Evolutionary conservation across 1,140 invertebrate genomes (phyloP).

Genomic region (Gonatopus flavifemur): DNA sequence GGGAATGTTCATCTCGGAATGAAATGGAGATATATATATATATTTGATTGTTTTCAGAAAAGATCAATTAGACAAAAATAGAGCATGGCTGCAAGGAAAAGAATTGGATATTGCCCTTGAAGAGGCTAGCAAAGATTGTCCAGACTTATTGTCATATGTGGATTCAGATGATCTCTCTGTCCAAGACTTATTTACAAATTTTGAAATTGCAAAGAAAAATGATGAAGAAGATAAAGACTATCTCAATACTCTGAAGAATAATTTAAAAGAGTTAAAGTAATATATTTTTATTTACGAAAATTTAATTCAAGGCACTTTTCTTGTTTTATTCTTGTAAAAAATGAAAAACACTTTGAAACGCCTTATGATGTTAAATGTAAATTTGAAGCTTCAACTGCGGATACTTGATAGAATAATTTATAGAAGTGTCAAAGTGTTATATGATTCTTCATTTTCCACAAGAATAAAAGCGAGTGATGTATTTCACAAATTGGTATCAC

Average conservation of each 20-base stretch:
- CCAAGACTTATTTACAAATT: conserved; percentile 21
- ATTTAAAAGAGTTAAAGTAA: conserved; percentile 44
- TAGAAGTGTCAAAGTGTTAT: too few species aligned
- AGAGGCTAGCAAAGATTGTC: conserved; percentile 35
- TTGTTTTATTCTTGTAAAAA: too few species aligned
- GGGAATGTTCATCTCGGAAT: not conserved
- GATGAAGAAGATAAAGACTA: conserved; percentile 41
- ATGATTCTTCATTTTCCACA: too few species aligned
- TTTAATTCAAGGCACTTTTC: conserved; percentile 3
- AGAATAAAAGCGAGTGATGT: not conserved
- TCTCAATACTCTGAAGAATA: conserved; percentile 34
- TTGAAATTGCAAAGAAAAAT: conserved; percentile 35
- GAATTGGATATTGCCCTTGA: conserved; percentile 40
- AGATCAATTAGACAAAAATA: conserved; percentile 34
- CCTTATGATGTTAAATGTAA: too few species aligned
- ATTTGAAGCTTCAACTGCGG: too few species aligned
- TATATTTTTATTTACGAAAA: conserved; percentile 3
- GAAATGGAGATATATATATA: conserved; percentile 7
- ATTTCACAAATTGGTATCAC: not conserved
- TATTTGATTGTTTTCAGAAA: conserved; percentile 35
- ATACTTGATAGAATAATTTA: too few species aligned
- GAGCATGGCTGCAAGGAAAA: conserved; percentile 33
- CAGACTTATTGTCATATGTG: conserved; percentile 39
- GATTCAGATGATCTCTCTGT: conserved; percentile 20
- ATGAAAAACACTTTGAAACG: too few species aligned